Evolutionary conservation across 2,113 vertebrate genomes (phyloP), one percentile per base, ranked within the genome.

Genomic region (Cheilinus undulatus): DNA sequence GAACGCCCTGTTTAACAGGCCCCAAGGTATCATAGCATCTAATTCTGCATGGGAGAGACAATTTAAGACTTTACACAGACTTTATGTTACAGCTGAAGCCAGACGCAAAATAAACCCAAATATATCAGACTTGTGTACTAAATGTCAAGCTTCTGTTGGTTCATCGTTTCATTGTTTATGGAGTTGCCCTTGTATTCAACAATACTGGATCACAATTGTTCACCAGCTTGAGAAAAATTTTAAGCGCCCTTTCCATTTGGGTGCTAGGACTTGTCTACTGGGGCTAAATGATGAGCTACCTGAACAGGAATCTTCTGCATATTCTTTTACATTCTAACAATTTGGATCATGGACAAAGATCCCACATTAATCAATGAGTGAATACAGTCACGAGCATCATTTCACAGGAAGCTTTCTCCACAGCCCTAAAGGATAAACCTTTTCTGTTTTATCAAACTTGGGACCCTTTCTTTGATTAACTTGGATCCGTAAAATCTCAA

Each of bases 41-140:
- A 50, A 2, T 23, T 38, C 36, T 12, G 13, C 36, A 12, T 14
- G 36, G 36, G 13, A 38, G 36, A 38, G 36, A 38, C 2, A 45
- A n/a, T n/a, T n/a, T n/a, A n/a, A 43, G 17, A 43, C 2, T 17
- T 43, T 19, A 19, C 17, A 43, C n/a, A 43, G 15, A 7, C 42
- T 43, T 3, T 19, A 45, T 19, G 9, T 45, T 19, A 45, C 19
- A 5, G 5, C 42, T 19, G 27, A 67, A 32, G 15, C 28, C 27
- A 72, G 58, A 45, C 36, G 53, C 14, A 54, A 48, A 53, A 24
- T 53, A 10, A 51, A 51, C 13, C 20, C 20, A 24, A 11, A 8
- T 15, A 1, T n/a, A 9, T 26, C 56, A n/a, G 51, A 71, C 0
- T 1, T 7, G 0, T 45, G 57, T 45, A 26, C 17, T 46, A 45